phyloP scores from a whole-genome alignment of 2,113 vertebrate genomes.

The Prochilodus magdalenae region DNA sequence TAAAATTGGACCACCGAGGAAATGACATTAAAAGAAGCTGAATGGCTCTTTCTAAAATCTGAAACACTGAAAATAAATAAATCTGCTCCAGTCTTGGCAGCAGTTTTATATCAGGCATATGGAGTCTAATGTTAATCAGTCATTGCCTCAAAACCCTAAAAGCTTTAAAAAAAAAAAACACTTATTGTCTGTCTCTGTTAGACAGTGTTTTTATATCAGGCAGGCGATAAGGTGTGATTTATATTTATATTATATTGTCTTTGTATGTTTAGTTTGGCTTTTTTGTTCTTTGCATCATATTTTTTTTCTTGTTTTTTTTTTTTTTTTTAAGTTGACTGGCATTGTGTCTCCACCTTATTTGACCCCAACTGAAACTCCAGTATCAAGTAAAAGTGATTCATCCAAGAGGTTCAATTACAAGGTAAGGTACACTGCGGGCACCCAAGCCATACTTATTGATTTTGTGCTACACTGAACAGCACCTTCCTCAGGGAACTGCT shows the following conservation, averaged over 20 bases:
- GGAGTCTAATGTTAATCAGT: background rate
- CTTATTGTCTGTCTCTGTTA: too few species aligned
- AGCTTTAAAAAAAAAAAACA: too few species aligned
- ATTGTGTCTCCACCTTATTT: constrained; percentile 71
- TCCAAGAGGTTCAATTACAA: constrained; percentile 66
- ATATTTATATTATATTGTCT: background rate
- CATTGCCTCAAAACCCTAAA: background rate
- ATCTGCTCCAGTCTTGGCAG: background rate
- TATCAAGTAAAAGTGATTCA: constrained; percentile 80
- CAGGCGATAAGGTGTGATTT: too few species aligned
- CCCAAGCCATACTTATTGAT: background rate
- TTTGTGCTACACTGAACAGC: background rate
- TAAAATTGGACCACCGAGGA: too few species aligned
- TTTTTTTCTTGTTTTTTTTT: too few species aligned
- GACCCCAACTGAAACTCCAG: constrained; percentile 78
- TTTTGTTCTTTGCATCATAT: background rate
- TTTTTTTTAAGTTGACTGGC: constrained; percentile 71
- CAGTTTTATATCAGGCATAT: too few species aligned
- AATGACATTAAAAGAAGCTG: too few species aligned
- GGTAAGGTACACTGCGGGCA: constrained; percentile 43
- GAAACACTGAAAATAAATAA: background rate
- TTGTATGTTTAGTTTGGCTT: background rate
- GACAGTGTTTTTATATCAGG: too few species aligned
- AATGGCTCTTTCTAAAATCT: too few species aligned
- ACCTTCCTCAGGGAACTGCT: background rate